These are phyloP conservation scores for Sebastes fasciatus DNA, from an alignment of 2,113 vertebrate genomes.

Conservation along the genomic window DNA sequence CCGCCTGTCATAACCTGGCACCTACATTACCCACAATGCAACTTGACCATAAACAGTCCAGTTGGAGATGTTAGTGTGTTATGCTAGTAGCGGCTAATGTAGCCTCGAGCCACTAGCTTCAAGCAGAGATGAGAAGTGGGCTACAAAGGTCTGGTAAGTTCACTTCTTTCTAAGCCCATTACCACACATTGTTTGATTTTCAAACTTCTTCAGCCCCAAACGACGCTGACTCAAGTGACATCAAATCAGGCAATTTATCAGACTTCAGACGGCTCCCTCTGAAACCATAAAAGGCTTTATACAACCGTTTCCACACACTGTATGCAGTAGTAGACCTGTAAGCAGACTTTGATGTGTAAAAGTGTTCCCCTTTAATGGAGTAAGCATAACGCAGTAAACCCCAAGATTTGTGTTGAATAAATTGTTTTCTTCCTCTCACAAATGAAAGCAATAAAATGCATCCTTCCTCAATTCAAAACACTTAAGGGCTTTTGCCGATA, in stretches of 20 bases:
- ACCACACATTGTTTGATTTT: not conserved
- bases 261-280: not conserved
- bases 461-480: not conserved
- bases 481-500: too few species aligned
- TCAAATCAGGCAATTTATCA: too few species aligned
- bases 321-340: not conserved
- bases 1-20: not conserved
- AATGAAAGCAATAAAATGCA: not conserved
- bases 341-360: not conserved
- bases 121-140: too few species aligned
- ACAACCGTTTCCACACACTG: not conserved
- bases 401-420: not conserved
- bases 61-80: not conserved
- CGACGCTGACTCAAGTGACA: too few species aligned
- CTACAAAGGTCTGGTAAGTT: not conserved
- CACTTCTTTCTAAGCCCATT: not conserved
- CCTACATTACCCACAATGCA: not conserved
- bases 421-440: not conserved
- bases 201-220: too few species aligned
- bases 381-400: not conserved
- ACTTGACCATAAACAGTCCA: rapidly evolving
- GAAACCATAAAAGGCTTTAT: not conserved
- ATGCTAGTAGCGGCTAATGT: not conserved
- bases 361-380: not conserved
- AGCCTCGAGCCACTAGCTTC: not conserved